Base-by-base conservation (phyloP, 2,888 invertebrate genomes). In the Lordiphosa andalusiaca region DNA sequence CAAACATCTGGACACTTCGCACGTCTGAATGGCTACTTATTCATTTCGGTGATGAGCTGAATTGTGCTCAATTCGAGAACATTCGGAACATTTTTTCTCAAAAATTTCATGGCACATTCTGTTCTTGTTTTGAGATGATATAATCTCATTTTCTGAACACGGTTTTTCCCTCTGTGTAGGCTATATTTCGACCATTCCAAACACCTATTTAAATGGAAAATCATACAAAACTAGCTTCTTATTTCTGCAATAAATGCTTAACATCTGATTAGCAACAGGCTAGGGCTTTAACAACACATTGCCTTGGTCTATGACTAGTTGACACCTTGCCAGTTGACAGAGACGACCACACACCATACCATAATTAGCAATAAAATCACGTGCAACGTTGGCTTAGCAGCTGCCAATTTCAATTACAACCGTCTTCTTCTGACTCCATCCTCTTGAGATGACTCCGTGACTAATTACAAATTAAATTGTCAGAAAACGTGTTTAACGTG, bases 401-500 rank as follows among this genome's bases (percentile, higher is more conserved):
- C 82, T 78, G 77, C 69, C 77, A 78, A 78, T 78, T 78, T 78
- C 80, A 78, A 82, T 78, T 75, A 73, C 46, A 51, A 61, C 49
- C 61, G 65, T 67, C 30, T 30, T 60, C 38, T 46, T 33, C 33
- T 46, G 37, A 35, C 48, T 49, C 37, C 35, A 5, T 7, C 59
- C 58, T 58, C 67, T 65, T 62, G 65, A 71, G 60, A 61, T 64
- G 71, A 73, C 67, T 75, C 67, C 81, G 75, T 80, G 75, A 80
- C 81, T 83, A 81, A 81, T 81, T 83, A 77, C 54, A 62, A 71
- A 77, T 81, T 71, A 81, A 81, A 83, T 75, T 77, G 81, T 69
- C 77, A 66, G 71, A 69, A 65, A 69, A 81, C 81, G 80, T 81
- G 77, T 67, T 67, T 53, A 67, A 69, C 65, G 60, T 58, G 64